Conservation (phyloP, 1,140 invertebrate species). For the Choristoneura fumiferana region DNA sequence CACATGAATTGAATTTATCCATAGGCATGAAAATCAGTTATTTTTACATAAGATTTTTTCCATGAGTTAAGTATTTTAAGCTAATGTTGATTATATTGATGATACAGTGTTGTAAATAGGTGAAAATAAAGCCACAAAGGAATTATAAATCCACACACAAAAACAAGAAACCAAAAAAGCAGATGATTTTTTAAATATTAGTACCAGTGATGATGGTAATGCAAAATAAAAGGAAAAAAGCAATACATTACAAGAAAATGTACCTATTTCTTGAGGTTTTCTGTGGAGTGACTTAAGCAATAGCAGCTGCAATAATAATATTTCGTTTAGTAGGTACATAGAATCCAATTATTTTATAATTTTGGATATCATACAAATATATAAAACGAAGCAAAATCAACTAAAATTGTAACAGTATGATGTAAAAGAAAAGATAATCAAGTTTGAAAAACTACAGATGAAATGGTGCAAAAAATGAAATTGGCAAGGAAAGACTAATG, state of each 20-base stretch:
- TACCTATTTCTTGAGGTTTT: constrained; percentile 72
- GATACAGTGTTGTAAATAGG: background rate
- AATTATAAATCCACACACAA: constrained; percentile 28
- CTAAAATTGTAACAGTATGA: background rate
- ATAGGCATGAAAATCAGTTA: no score
- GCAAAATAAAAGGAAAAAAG: constrained; percentile 50
- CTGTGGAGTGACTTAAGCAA: constrained; percentile 76
- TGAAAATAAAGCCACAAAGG: background rate
- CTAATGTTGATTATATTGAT: constrained; percentile 5
- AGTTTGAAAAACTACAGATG: background rate
- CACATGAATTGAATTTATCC: no score
- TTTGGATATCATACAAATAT: background rate
- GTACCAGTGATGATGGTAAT: constrained; percentile 27
- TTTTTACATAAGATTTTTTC: no score
- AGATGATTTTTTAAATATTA: constrained; percentile 28
- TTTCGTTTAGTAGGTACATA: constrained; percentile 54
- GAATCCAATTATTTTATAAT: background rate
- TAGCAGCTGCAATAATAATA: constrained; percentile 74
- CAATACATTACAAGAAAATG: constrained; percentile 63
- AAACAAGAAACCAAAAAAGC: constrained; percentile 22
- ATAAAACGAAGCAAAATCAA: background rate
- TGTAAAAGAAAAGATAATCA: constrained; percentile 13
- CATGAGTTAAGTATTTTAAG: background rate
- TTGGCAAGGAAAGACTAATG: background rate
- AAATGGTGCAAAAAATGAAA: background rate